phyloP scores from a whole-genome alignment of 1,140 invertebrate genomes.

The Teleopsis dalmanni region DNA sequence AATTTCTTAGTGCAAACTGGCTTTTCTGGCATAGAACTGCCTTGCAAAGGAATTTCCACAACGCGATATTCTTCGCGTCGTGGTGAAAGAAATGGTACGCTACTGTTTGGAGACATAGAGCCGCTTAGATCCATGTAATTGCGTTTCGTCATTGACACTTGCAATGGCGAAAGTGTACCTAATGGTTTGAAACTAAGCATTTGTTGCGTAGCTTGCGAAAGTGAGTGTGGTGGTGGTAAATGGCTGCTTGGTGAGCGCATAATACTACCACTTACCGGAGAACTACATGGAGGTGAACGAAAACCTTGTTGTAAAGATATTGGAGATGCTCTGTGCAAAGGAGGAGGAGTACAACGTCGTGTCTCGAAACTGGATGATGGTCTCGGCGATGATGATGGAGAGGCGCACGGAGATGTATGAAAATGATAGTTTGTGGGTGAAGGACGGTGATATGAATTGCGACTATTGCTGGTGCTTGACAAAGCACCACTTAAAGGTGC shows the following conservation, averaged over 20 bases:
- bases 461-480: slow-evolving; percentile 17
- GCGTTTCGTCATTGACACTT: slow-evolving; percentile 36
- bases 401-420: slow-evolving; percentile 38
- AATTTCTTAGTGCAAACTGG: slow-evolving; percentile 40
- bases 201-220: slow-evolving; percentile 38
- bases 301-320: slow-evolving; percentile 31
- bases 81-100: slow-evolving; percentile 32
- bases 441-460: slow-evolving; percentile 24
- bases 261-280: slow-evolving; percentile 20
- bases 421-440: slow-evolving; percentile 15
- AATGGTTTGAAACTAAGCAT: slow-evolving; percentile 39
- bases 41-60: slow-evolving; percentile 36
- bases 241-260: slow-evolving; percentile 38
- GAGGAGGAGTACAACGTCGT: slow-evolving; percentile 22
- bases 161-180: slow-evolving; percentile 33
- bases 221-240: slow-evolving; percentile 21
- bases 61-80: slow-evolving; percentile 33
- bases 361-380: slow-evolving; percentile 9
- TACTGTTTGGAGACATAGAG: slow-evolving; percentile 34
- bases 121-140: slow-evolving; percentile 31
- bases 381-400: slow-evolving; percentile 37
- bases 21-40: slow-evolving; percentile 30
- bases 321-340: slow-evolving; percentile 7
- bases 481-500: background rate
- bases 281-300: slow-evolving; percentile 42